Percentiles rank a stretch among this genome's conserved stretches.
Evolutionary conservation across 2,888 invertebrate genomes (phyloP).

Genomic region (Troides aeacus): DNA sequence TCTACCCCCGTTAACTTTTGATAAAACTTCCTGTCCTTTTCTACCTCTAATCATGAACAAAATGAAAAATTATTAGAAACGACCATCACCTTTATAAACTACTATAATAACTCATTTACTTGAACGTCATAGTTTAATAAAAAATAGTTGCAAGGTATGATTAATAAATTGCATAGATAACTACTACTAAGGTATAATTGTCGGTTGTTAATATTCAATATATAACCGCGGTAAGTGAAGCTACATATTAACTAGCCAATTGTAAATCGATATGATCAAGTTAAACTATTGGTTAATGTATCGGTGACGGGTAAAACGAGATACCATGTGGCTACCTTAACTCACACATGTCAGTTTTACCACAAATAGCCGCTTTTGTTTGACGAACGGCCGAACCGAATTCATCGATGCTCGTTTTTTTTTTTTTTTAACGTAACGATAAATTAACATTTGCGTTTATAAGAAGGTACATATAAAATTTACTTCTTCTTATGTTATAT

Average conservation of each 20-base stretch:
- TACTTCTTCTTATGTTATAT: no score
- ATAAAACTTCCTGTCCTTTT: no score
- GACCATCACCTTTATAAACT: no score
- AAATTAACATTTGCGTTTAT: background rate
- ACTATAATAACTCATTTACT: no score
- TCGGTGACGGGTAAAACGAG: constrained; percentile 68
- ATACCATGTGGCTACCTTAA: constrained; percentile 58
- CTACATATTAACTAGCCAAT: constrained; percentile 54
- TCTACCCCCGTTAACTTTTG: no score
- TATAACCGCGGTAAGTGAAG: constrained; percentile 45
- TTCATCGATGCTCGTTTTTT: background rate
- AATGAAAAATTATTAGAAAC: no score
- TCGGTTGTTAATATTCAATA: constrained; percentile 16
- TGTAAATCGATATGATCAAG: constrained; percentile 68
- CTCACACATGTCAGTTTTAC: constrained; percentile 47
- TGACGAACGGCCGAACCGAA: constrained; percentile 22
- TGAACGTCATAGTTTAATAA: no score
- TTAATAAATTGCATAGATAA: background rate
- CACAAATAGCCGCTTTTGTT: constrained; percentile 4
- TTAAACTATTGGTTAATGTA: constrained; percentile 77
- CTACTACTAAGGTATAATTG: constrained; percentile 7
- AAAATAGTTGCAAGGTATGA: no score
- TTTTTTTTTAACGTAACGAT: background rate
- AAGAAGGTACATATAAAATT: no score
- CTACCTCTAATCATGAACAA: no score